Base-by-base conservation (phyloP, 2,888 invertebrate genomes). In the Pimpla rufipes region DNA sequence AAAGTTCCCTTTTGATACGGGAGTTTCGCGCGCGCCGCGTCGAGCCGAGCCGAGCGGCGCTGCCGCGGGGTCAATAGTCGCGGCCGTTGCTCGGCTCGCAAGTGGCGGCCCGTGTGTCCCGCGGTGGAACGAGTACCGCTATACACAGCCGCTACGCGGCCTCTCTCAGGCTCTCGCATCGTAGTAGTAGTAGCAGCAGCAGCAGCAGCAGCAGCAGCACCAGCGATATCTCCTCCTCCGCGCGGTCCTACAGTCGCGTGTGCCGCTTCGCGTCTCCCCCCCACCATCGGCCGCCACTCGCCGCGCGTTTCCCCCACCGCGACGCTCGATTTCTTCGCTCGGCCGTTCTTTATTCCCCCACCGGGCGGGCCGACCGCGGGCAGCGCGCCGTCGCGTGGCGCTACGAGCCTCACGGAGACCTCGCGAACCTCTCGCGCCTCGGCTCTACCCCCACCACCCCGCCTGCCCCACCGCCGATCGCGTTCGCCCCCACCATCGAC, bases 41-140 rank as follows among this genome's bases (percentile, higher is more conserved):
- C 67, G 75, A 85, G 70, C n/a, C 67, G 76, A 57, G 81, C 79
- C 29, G 29, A 29, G 73, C 66, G 77, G 86, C 86, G 50, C n/a
- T 16, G 50, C 37, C 87, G 91, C 87, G 91, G 90, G 93, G 93
- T 93, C 92, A 93, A 93, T 90, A 91, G 88, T 90, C 93, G 83
- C 93, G 83, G 71, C 87, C 90, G 90, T 90, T 87, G 91, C 90
- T 90, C 89, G 90, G 85, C 88, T 89, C 84, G 90, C 90, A 88
- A 90, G 90, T 90, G 88, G 85, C 89, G 89, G 86, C 88, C 87
- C 75, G 86, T 86, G 42, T 68, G 67, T 67, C 55, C 78, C 73
- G 64, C 87, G 83, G 89, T 89, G 86, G 90, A 92, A 90, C 89
- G 92, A 93, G 90, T 93, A 93, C 93, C 93, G 93, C 93, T 92